Evolutionary conservation across 2,888 invertebrate genomes (phyloP).

Genomic region (Ecliptopera silaceata): DNA sequence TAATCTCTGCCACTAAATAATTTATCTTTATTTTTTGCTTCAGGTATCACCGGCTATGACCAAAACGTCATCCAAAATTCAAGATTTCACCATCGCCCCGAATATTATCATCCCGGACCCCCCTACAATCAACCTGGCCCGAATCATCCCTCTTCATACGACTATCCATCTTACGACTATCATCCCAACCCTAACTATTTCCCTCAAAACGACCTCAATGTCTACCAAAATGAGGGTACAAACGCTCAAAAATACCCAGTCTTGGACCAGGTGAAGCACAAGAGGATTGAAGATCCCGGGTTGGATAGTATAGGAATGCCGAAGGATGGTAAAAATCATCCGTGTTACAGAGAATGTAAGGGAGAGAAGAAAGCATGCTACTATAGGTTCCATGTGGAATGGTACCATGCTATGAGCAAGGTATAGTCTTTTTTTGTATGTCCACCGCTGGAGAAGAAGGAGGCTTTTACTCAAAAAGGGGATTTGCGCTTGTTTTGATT

Average conservation of each 20-base stretch:
- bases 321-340: constrained; percentile 29
- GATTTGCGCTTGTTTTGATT: too few species aligned
- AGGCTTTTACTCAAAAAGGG: too few species aligned
- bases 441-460: too few species aligned
- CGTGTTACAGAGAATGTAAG: constrained; percentile 26
- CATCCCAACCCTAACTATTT: not conserved
- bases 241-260: not conserved
- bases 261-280: not conserved
- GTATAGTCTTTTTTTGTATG: too few species aligned
- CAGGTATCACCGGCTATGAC: constrained; percentile 17
- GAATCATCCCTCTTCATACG: too few species aligned
- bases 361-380: constrained; percentile 21
- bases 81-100: too few species aligned
- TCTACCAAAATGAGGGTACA: not conserved
- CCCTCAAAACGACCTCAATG: too few species aligned
- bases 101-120: too few species aligned
- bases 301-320: constrained; percentile 20
- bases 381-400: constrained; percentile 29
- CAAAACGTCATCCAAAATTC: not conserved
- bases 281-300: constrained; percentile 10
- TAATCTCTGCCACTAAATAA: too few species aligned
- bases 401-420: constrained; percentile 34
- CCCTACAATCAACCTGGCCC: too few species aligned
- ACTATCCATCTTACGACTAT: not conserved
- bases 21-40: constrained; percentile 11